phyloP scores from a whole-genome alignment of 92 coral and sea anemone species.

The Phymanthus crucifer region DNA sequence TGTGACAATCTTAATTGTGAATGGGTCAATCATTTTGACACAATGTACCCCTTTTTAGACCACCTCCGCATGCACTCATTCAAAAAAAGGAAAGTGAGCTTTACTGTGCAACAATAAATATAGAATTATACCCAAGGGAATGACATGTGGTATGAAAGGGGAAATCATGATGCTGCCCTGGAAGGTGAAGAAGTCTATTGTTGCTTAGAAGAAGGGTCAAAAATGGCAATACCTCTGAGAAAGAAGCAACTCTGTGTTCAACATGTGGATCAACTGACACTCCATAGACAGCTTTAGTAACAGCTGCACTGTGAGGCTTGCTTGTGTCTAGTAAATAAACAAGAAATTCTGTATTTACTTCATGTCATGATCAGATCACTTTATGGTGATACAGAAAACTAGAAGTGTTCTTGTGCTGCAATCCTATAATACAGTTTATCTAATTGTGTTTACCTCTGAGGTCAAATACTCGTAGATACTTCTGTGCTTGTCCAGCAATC shows the following conservation, averaged over 20 bases:
- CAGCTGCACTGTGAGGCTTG: constrained; percentile 66
- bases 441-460: constrained; percentile 58
- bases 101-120: neutral
- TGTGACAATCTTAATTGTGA: too few relatives aligned
- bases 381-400: too few relatives aligned
- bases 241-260: constrained; percentile 91
- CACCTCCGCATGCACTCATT: neutral
- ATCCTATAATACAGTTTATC: neutral
- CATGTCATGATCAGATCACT: too few relatives aligned
- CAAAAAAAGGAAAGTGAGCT: too few relatives aligned
- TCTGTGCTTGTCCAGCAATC: constrained; percentile 92
- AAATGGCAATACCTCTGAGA: constrained; percentile 94
- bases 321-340: constrained; percentile 49
- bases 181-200: neutral
- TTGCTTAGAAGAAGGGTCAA: neutral
- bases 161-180: neutral
- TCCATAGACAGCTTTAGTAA: constrained; percentile 92
- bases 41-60: neutral
- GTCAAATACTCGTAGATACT: constrained; percentile 91
- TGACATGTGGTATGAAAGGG: neutral
- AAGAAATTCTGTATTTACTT: neutral
- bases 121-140: neutral
- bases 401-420: too few relatives aligned
- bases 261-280: constrained; percentile 86
- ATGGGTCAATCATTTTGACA: too few relatives aligned